Percentiles rank a stretch among this genome's conserved stretches.
phyloP scores from a whole-genome alignment of 37 sponge, comb jelly and placozoan genomes.

The Chondrosia reniformis region DNA sequence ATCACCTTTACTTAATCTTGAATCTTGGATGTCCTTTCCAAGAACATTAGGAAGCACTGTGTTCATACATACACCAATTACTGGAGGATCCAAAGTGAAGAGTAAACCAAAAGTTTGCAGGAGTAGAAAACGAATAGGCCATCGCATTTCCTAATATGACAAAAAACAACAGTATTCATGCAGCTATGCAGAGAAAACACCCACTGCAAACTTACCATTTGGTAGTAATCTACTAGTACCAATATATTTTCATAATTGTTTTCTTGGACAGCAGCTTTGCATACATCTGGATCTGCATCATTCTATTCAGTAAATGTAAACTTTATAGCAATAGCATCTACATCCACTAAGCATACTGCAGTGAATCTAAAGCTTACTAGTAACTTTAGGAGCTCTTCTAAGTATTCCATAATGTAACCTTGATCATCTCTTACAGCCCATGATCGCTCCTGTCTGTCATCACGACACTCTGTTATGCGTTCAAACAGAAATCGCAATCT shows the following conservation, averaged over 20 bases:
- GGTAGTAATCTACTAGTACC: constrained; percentile 73
- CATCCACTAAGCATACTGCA: background rate
- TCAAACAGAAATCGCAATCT: constrained; percentile 58
- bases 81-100: constrained; percentile 55
- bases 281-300: constrained; percentile 78
- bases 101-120: constrained; percentile 71
- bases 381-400: constrained; percentile 70
- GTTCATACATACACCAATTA: constrained; percentile 43
- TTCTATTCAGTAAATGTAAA: constrained; percentile 24
- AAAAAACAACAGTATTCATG: background rate
- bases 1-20: constrained; percentile 27
- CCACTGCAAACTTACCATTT: constrained; percentile 47
- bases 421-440: constrained; percentile 81
- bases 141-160: constrained; percentile 51
- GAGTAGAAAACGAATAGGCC: constrained; percentile 64
- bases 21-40: constrained; percentile 70
- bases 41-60: constrained; percentile 78
- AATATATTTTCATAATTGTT: constrained; percentile 73
- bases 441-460: constrained; percentile 80
- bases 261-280: constrained; percentile 44
- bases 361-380: constrained; percentile 35
- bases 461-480: constrained; percentile 53
- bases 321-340: background rate
- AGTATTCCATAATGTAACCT: constrained; percentile 40
- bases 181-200: background rate